Evolutionary conservation across 2,113 vertebrate genomes (phyloP).

Genomic region (Sprattus sprattus): DNA sequence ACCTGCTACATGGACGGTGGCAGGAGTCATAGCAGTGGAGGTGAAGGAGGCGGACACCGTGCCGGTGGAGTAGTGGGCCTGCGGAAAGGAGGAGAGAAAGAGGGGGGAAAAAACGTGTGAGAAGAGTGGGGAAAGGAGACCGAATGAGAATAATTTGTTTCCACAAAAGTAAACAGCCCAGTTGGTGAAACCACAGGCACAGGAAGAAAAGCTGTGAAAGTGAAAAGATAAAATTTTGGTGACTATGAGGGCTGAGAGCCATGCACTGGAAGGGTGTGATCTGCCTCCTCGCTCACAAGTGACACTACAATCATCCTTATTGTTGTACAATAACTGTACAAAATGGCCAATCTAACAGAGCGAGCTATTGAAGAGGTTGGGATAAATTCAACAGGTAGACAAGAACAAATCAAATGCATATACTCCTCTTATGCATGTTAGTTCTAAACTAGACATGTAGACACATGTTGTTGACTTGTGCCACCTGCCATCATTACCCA

Average conservation of each 20-base stretch:
- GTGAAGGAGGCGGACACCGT: conserved; percentile 95
- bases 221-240: neutral
- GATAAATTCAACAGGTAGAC: no score
- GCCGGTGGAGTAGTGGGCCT: conserved; percentile 98
- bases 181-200: neutral
- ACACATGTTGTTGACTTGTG: neutral
- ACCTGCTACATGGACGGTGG: conserved; percentile 92
- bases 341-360: neutral
- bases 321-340: neutral
- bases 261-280: neutral
- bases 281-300: neutral
- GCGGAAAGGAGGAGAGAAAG: conserved; percentile 19
- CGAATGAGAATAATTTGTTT: neutral
- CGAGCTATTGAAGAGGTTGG: no score
- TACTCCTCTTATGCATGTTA: no score
- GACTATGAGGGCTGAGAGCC: neutral
- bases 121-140: neutral
- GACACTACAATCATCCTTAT: neutral
- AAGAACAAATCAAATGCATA: no score
- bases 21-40: conserved; percentile 92
- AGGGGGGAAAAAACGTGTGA: neutral
- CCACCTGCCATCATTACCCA: neutral
- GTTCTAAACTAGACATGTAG: no score
- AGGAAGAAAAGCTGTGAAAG: neutral
- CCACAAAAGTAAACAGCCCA: neutral